Base-by-base conservation (phyloP, 2,113 vertebrate species). In the Pagrus major region DNA sequence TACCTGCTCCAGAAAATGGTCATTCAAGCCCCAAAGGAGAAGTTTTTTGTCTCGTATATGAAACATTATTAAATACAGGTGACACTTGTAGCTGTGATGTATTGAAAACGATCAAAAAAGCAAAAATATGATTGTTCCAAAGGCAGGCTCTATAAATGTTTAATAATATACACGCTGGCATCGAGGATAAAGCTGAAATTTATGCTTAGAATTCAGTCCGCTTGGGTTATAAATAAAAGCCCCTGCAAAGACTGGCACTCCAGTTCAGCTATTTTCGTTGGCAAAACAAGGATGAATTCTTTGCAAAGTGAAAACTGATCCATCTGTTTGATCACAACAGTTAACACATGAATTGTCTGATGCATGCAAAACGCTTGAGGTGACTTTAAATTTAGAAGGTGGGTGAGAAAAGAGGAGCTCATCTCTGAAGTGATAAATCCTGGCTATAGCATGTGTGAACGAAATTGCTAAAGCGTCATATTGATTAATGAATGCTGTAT, bases 1-100 rank as follows among this genome's bases (percentile, higher is more conserved):
- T 68, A 47, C 73, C 55, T 51, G n/a, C 70, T 71, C 63, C 67
- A 69, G 52, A 56, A 83, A 83, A 89, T 56, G 29, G 49, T 29
- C 42, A 33, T 51, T 71, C 33, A 49, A 69, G 29, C 66, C 35
- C 35, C 4, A 9, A n/a, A 7, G 25, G 46, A 39, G 1, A n/a
- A 70, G 29, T 54, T 37, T 27, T 67, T 6, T 0, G 2, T 80
- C 60, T 68, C 20, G 14, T 5, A 47, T 55, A 18, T 27, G 14
- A 76, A 83, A 71, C 27, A 49, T 58, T 25, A 42, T 49, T 29
- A 9, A 76, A 86, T 73, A 47, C 54, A 66, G 27, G 55, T 78
- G 65, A 39, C 14, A 1, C 46, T 41, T 66, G 31, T 37, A 61
- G 49, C 20, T 7, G 3, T 49, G 47, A 65, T 65, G 69, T 59